phyloP scores from a whole-genome alignment of 2,797 vertebrate genomes.

The Sorex maritimensis region DNA sequence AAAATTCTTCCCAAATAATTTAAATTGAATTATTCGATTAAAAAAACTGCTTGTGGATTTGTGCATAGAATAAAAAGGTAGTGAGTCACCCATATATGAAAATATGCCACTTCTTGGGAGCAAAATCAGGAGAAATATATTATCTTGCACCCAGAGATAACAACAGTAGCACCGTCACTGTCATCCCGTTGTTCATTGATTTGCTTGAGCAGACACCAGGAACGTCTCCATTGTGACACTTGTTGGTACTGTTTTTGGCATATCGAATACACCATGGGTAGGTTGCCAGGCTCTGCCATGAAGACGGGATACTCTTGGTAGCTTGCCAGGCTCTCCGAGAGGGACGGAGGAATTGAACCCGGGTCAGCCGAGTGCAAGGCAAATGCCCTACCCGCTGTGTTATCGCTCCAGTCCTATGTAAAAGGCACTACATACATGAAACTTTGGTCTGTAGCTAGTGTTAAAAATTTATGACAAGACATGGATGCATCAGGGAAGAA shows the following conservation, averaged over 20 bases:
- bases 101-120: background rate
- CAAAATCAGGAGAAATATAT: background rate
- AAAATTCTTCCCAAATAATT: background rate
- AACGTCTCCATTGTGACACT: no score
- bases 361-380: no score
- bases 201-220: no score
- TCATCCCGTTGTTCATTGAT: no score
- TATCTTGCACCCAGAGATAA: background rate
- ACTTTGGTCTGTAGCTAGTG: background rate
- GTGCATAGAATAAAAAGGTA: background rate
- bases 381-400: no score
- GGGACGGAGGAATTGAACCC: no score
- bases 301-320: no score
- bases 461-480: background rate
- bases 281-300: no score
- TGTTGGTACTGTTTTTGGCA: no score
- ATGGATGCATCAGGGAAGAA: background rate
- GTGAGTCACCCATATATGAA: background rate
- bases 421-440: background rate
- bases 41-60: background rate
- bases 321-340: no score
- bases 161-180: background rate
- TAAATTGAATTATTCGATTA: conserved; percentile 13
- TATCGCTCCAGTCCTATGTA: background rate
- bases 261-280: no score